Percentiles rank a stretch among this genome's conserved stretches.
Evolutionary conservation across 2,888 invertebrate species (phyloP).

Genomic region (Platycnemis pennipes): DNA sequence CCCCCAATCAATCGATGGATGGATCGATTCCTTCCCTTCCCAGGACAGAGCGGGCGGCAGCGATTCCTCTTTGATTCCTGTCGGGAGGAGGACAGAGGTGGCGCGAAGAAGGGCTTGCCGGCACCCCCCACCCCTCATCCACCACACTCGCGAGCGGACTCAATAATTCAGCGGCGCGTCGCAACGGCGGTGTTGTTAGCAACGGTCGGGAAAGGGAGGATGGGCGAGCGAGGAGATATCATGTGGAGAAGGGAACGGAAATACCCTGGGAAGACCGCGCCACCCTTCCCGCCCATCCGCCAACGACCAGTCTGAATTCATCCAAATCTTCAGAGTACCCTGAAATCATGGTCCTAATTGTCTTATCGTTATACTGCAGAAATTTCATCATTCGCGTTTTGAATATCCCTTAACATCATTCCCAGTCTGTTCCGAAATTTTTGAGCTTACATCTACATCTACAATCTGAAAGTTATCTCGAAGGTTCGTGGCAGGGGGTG

Average conservation of each 20-base stretch:
- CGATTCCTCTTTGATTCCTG: background rate
- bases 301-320: background rate
- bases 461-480: too few relatives aligned
- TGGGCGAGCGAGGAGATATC: background rate
- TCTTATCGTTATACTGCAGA: too few relatives aligned
- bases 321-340: too few relatives aligned
- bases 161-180: slow-evolving; percentile 57
- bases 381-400: too few relatives aligned
- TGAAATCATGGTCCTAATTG: too few relatives aligned
- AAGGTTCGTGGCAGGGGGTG: too few relatives aligned
- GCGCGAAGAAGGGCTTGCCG: too few relatives aligned
- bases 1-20: background rate
- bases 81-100: background rate
- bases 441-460: too few relatives aligned
- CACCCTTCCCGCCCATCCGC: background rate
- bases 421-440: too few relatives aligned
- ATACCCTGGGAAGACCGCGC: background rate
- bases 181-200: slow-evolving; percentile 64
- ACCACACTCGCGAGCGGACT: background rate
- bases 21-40: background rate
- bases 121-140: too few relatives aligned
- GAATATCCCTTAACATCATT: too few relatives aligned
- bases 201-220: slow-evolving; percentile 22
- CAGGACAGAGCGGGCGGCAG: background rate
- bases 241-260: background rate